Conservation (phyloP, 2,113 vertebrate genomes). For the mouse (Mus musculus) region GRCm39 chr7:81985001-81985500, state of each 20-base stretch:
- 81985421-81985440: not conserved
- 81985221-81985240: not conserved
- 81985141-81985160: not conserved
- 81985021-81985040: not conserved
- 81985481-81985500: conserved; percentile 24
- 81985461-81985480: not conserved
- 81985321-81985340: not conserved
- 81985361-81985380: not conserved
- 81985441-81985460: not conserved
- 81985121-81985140: not conserved
- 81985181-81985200: not conserved
- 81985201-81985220: not conserved
- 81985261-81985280: no score
- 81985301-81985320: not conserved
- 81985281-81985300: fast-evolving
- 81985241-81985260: not conserved
- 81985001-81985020: not conserved
- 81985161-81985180: not conserved
- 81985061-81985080: not conserved
- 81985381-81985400: not conserved
- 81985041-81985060: not conserved
- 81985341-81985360: not conserved
- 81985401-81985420: not conserved
- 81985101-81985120: not conserved
- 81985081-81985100: no score